These are phyloP conservation scores for Odiellus spinosus DNA, from an alignment of 2,888 invertebrate species.

Conservation along the genomic window DNA sequence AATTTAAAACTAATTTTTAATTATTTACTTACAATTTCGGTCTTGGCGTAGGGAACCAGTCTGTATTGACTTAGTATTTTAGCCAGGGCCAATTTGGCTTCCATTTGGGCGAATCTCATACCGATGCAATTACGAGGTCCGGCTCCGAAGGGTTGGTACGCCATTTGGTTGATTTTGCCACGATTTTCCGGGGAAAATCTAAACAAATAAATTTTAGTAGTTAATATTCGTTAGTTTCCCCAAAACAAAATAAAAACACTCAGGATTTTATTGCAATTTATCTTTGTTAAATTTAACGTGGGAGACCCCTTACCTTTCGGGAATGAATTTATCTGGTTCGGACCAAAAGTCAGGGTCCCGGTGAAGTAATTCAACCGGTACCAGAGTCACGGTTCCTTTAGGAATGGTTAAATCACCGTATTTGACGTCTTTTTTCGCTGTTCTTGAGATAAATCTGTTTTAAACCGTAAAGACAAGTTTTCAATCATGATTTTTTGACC, in stretches of 20 bases:
- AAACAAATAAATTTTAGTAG: no score
- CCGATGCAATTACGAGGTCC: constrained; percentile 20
- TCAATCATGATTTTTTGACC: no score
- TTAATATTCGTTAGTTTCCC: no score
- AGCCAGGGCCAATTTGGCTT: constrained; percentile 15
- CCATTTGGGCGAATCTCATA: constrained; percentile 17
- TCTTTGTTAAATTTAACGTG: no score
- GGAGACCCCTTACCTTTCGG: constrained; percentile 8
- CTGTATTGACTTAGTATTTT: constrained; percentile 11
- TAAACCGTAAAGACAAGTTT: no score
- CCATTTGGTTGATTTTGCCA: constrained; percentile 9
- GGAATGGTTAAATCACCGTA: constrained; percentile 10
- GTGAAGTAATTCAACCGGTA: constrained; percentile 9
- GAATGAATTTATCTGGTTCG: constrained; percentile 12
- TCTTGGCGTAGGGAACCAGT: constrained; percentile 9
- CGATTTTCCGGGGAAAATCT: constrained; percentile 17
- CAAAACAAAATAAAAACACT: no score
- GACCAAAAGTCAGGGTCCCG: constrained; percentile 13
- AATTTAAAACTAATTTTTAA: background rate
- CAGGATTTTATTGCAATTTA: no score
- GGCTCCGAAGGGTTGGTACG: constrained; percentile 16
- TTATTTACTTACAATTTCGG: constrained; percentile 9
- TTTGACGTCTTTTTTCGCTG: constrained; percentile 9
- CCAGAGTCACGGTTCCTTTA: constrained; percentile 9
- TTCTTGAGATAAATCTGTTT: constrained; percentile 5